Evolutionary conservation across 2,797 vertebrate genomes (phyloP).

Genomic region (Paedocypris micromegethes): DNA sequence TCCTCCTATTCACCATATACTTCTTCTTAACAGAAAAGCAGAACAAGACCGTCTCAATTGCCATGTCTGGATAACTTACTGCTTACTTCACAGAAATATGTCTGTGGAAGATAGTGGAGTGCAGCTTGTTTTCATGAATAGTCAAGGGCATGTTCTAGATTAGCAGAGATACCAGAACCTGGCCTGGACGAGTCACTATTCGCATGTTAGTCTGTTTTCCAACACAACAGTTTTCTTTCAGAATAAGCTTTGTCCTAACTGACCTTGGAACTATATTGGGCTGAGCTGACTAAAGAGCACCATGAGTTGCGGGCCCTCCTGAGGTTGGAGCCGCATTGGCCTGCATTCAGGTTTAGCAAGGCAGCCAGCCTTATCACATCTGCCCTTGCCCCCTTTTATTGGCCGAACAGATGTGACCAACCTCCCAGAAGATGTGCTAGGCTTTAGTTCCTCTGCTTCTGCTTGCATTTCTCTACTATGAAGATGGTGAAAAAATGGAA

Average conservation of each 20-base stretch:
- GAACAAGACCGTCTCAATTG: too few relatives aligned
- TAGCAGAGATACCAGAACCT: conserved; percentile 1
- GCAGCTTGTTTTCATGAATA: conserved; percentile 2
- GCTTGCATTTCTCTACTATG: conserved; percentile 3
- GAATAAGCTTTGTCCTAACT: conserved; percentile 1
- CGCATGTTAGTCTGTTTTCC: neutral
- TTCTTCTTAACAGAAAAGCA: neutral
- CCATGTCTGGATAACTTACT: too few relatives aligned
- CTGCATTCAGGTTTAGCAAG: conserved; percentile 32
- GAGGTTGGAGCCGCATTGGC: conserved; percentile 21
- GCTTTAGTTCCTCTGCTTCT: conserved; percentile 30
- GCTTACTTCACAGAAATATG: too few relatives aligned
- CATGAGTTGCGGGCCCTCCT: conserved; percentile 22
- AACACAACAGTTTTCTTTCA: conserved; percentile 5
- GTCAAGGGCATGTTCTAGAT: neutral
- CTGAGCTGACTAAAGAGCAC: conserved; percentile 21
- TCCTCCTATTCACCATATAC: conserved; percentile 4
- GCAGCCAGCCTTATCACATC: conserved; percentile 34
- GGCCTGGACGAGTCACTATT: conserved; percentile 1
- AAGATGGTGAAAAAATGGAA: conserved; percentile 12
- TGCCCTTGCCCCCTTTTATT: conserved; percentile 35
- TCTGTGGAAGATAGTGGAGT: neutral
- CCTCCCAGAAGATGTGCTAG: conserved; percentile 28
- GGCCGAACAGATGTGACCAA: conserved; percentile 40
- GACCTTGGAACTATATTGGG: conserved; percentile 27